phyloP scores from a whole-genome alignment of 2,888 invertebrate species.

The Lasioglossum calceatum region DNA sequence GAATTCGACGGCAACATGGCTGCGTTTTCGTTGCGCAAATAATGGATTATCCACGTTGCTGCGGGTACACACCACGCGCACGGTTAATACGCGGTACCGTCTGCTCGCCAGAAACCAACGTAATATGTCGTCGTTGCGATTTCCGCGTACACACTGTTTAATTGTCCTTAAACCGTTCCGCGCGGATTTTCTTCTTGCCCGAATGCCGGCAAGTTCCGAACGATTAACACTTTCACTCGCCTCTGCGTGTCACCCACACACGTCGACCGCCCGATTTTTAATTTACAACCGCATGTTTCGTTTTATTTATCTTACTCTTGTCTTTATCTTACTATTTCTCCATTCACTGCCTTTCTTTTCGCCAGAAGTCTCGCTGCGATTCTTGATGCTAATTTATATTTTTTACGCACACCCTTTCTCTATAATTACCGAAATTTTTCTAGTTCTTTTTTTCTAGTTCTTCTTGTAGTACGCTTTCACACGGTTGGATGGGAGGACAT shows the following conservation, averaged over 20 bases:
- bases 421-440: too few relatives aligned
- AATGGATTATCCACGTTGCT: slow-evolving; percentile 81
- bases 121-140: slow-evolving; percentile 10
- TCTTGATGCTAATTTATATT: too few relatives aligned
- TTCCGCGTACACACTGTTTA: slow-evolving; percentile 10
- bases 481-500: too few relatives aligned
- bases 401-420: too few relatives aligned
- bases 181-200: neutral
- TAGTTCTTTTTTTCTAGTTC: too few relatives aligned
- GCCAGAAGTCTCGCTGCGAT: too few relatives aligned
- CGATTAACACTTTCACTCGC: neutral
- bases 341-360: too few relatives aligned
- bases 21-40: slow-evolving; percentile 79
- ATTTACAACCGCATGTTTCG: neutral
- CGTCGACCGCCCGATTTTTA: neutral
- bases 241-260: neutral
- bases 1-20: slow-evolving; percentile 71
- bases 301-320: neutral
- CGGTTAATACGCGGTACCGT: slow-evolving; percentile 60
- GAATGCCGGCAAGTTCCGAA: neutral
- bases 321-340: neutral
- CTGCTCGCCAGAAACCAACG: slow-evolving; percentile 13
- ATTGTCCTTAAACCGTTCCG: slow-evolving; percentile 28
- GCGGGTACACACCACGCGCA: slow-evolving; percentile 73
- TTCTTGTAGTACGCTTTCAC: too few relatives aligned